phyloP scores from a whole-genome alignment of 2,797 vertebrate genomes.

The Acanthurus tractus region DNA sequence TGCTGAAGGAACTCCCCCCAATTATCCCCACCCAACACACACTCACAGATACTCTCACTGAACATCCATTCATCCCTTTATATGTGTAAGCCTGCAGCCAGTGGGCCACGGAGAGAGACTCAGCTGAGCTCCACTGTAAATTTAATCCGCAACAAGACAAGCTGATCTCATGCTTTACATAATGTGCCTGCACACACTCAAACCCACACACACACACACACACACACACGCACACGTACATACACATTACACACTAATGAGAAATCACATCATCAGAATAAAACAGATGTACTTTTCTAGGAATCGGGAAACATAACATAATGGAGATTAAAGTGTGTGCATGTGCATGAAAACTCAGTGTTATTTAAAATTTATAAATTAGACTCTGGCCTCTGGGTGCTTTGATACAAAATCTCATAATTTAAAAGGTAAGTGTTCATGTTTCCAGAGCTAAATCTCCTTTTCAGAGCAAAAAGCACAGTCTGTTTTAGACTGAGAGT shows the following conservation, averaged over 20 bases:
- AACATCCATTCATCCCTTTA: conserved; percentile 5
- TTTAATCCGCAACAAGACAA: conserved; percentile 58
- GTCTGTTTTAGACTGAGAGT: neutral
- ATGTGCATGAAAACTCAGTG: neutral
- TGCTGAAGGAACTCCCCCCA: conserved; percentile 47
- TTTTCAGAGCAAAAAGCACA: neutral
- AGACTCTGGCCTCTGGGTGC: too few species aligned
- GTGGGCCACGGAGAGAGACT: neutral
- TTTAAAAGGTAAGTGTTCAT: neutral
- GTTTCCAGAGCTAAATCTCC: neutral
- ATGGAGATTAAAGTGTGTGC: conserved; percentile 23
- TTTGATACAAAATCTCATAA: too few species aligned
- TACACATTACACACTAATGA: neutral
- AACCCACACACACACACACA: conserved; percentile 8
- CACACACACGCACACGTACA: conserved; percentile 8
- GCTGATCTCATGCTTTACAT: conserved; percentile 59
- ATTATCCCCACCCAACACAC: neutral
- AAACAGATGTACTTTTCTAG: neutral
- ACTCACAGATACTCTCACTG: neutral
- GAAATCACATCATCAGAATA: too few species aligned
- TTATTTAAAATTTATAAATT: too few species aligned
- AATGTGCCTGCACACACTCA: conserved; percentile 30
- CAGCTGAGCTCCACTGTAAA: conserved; percentile 26
- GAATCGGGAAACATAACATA: neutral
- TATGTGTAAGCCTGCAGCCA: neutral